Evolutionary conservation across 1,140 invertebrate genomes (phyloP).

Genomic region (Drosophila kikkawai): DNA sequence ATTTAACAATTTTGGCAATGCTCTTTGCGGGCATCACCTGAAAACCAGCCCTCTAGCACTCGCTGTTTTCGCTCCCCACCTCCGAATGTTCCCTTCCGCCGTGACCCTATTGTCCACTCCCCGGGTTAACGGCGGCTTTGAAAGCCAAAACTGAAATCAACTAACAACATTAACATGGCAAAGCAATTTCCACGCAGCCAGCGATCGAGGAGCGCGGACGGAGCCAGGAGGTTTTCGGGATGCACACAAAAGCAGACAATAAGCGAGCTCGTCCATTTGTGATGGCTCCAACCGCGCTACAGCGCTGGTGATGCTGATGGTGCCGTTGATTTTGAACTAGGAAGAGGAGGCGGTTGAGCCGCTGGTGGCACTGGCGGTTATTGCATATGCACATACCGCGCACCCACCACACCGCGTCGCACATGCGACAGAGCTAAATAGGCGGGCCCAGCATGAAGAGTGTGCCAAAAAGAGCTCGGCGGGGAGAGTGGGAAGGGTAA

Average conservation of each 20-base stretch:
- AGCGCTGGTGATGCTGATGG: slow-evolving; percentile 46
- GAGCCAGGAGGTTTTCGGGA: slow-evolving; percentile 20
- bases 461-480: slow-evolving; percentile 32
- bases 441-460: slow-evolving; percentile 56
- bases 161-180: slow-evolving; percentile 81
- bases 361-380: slow-evolving; percentile 58
- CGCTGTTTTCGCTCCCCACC: neutral
- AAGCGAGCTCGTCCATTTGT: slow-evolving; percentile 62
- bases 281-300: slow-evolving; percentile 39
- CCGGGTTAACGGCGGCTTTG: slow-evolving; percentile 41
- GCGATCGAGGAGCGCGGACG: slow-evolving; percentile 9
- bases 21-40: slow-evolving; percentile 78
- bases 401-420: slow-evolving; percentile 16
- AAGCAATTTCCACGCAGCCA: slow-evolving; percentile 67
- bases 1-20: slow-evolving; percentile 79
- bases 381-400: slow-evolving; percentile 64
- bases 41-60: slow-evolving; percentile 51
- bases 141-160: slow-evolving; percentile 82
- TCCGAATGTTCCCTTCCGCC: neutral
- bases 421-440: slow-evolving; percentile 64
- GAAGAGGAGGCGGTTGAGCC: slow-evolving; percentile 4
- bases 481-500: neutral
- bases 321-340: slow-evolving; percentile 8
- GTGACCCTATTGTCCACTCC: slow-evolving; percentile 48
- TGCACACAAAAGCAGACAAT: slow-evolving; percentile 65